These are phyloP conservation scores for Periophthalmus modestus DNA, from an alignment of 2,113 vertebrate species.

Conservation along the genomic window DNA sequence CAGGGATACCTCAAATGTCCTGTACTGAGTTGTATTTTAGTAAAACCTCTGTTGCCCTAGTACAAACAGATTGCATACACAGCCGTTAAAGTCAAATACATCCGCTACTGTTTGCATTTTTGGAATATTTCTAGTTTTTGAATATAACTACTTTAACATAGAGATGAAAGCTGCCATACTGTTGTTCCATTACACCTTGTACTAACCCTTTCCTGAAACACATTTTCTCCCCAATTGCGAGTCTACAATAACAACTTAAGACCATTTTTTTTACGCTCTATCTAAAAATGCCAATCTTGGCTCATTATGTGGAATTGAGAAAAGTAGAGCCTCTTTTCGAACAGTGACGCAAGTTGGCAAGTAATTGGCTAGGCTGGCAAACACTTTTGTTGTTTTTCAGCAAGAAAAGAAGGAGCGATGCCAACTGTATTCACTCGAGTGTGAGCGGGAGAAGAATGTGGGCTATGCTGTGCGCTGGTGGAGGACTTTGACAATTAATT, in stretches of 20 bases:
- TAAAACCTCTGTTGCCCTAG: too few relatives aligned
- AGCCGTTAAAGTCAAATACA: too few relatives aligned
- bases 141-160: too few relatives aligned
- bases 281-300: constrained; percentile 4
- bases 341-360: constrained; percentile 2
- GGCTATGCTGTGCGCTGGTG: constrained; percentile 8
- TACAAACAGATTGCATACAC: too few relatives aligned
- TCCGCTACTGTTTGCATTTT: neutral
- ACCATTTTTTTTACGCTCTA: neutral
- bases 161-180: too few relatives aligned
- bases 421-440: constrained; percentile 14
- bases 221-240: neutral
- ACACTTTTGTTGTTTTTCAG: constrained; percentile 13
- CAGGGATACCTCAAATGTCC: too few relatives aligned
- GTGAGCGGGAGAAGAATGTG: constrained; percentile 12
- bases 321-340: constrained; percentile 9
- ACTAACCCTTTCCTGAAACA: neutral
- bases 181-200: neutral
- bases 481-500: constrained; percentile 21
- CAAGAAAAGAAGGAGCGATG: constrained; percentile 7
- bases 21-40: too few relatives aligned
- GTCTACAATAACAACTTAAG: neutral
- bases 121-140: neutral
- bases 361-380: constrained; percentile 12
- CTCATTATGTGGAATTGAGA: neutral